Evolutionary conservation across 2,797 vertebrate genomes (phyloP), one percentile per base, ranked within the genome.

Genomic region (Tangara arthus): DNA sequence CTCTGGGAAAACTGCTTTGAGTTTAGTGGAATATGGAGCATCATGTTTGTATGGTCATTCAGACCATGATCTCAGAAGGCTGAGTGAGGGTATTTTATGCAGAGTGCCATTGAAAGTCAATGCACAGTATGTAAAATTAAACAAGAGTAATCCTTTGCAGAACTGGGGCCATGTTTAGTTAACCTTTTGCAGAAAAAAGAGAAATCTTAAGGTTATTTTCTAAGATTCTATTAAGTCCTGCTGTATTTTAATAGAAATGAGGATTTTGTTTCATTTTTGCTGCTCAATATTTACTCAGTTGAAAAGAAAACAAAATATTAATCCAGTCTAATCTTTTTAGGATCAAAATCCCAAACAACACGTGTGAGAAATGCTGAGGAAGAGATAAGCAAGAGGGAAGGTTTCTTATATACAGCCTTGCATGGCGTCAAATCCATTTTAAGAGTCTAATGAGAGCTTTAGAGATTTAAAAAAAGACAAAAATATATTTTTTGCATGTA

Each of bases 291-390:
- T 96, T 96, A 93, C 89, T 81, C 72, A 81, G 77, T 92, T 93
- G 88, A 95, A 95, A 95, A 66, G 77, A 96, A 96, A 96, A 91
- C 88, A 95, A 96, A 95, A 84, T 92, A 96, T 89, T 96, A 95
- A 96, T 93, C 93, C 92, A 83, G 44, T 44, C 73, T 94, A 91
- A 96, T 94, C 90, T 95, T 93, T 94, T 89, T 20, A 60, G 89
- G 49, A 89, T 95, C 82, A 92, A 89, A 95, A 96, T 89, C 93
- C 88, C 52, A 95, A 96, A 87, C 73, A 93, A 82, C 65, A 82
- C 6, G 6, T 44, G 37, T 47, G 65, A 95, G 83, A 96, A 95
- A 89, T 39, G 59, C 73, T 63, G 59, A 90, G 30, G 59, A 95
- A 52, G 59, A 83, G 82, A 87, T 79, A 95, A 95, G 88, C 76